These are phyloP conservation scores for Gymnoscelis rufifasciata DNA, from an alignment of 2,888 invertebrate genomes.

Conservation along the genomic window DNA sequence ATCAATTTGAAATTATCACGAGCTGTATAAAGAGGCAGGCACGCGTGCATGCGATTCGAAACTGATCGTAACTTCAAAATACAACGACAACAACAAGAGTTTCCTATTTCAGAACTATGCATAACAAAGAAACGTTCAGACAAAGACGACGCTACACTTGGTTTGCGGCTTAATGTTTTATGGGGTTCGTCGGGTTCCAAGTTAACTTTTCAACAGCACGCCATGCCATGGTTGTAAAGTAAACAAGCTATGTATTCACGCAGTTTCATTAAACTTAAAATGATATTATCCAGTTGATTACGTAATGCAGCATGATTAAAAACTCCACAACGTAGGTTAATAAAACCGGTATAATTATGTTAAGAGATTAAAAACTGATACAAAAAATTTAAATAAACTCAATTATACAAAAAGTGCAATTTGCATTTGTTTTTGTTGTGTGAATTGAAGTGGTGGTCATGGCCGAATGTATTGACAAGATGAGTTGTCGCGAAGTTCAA, in stretches of 20 bases:
- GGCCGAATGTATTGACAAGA: constrained; percentile 26
- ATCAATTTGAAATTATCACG: constrained; percentile 58
- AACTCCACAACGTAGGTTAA: no score
- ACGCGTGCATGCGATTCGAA: constrained; percentile 55
- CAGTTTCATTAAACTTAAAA: not conserved
- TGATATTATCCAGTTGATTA: no score
- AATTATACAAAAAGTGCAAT: not conserved
- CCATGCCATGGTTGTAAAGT: not conserved
- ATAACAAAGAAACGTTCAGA: not conserved
- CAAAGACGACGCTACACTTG: not conserved
- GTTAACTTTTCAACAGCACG: not conserved
- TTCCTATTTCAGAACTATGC: constrained; percentile 4
- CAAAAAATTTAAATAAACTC: constrained; percentile 3
- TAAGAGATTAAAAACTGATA: no score
- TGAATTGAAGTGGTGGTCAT: constrained; percentile 19
- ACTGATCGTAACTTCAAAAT: constrained; percentile 34
- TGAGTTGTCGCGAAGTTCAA: constrained; percentile 47
- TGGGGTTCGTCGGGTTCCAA: not conserved
- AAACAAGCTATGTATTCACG: not conserved
- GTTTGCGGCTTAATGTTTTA: not conserved
- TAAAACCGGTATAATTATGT: no score
- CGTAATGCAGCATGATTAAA: no score
- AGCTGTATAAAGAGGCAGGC: constrained; percentile 62
- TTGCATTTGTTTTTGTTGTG: constrained; percentile 21
- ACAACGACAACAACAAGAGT: not conserved